phyloP scores from a whole-genome alignment of 2,888 invertebrate genomes.

The Sclerodermus sp. region DNA sequence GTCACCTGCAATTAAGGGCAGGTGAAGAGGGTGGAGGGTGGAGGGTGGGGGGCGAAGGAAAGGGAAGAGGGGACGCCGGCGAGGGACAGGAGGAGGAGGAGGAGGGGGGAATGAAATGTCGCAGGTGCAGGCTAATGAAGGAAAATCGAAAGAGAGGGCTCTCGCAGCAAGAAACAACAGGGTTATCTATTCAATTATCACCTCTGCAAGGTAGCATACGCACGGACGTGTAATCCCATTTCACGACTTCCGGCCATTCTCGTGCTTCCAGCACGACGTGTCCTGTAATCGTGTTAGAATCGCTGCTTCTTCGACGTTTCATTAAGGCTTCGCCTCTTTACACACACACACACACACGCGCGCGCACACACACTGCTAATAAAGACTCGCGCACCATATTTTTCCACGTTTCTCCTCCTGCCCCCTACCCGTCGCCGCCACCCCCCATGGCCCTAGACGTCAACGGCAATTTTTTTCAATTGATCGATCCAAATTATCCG shows the following conservation, averaged over 20 bases:
- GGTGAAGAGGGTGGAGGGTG: too few relatives aligned
- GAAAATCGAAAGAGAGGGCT: conserved; percentile 30
- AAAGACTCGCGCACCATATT: too few relatives aligned
- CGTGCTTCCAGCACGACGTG: conserved; percentile 51
- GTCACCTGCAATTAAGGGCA: too few relatives aligned
- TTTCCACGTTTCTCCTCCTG: too few relatives aligned
- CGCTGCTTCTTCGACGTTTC: conserved; percentile 31
- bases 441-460: too few relatives aligned
- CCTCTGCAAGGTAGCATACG: conserved; percentile 37
- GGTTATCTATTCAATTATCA: conserved; percentile 57
- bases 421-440: too few relatives aligned
- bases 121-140: conserved; percentile 23
- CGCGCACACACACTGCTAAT: background rate
- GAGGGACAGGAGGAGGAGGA: too few relatives aligned
- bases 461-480: too few relatives aligned
- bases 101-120: too few relatives aligned
- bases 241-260: conserved; percentile 58
- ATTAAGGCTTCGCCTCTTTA: conserved; percentile 16
- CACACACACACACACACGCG: background rate
- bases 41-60: too few relatives aligned
- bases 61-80: too few relatives aligned
- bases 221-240: conserved; percentile 50
- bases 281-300: conserved; percentile 47
- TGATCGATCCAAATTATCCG: too few relatives aligned
- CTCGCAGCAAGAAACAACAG: conserved; percentile 23